Evolutionary conservation across 2,888 invertebrate species (phyloP).

Genomic region (Brassicogethes aeneus): DNA sequence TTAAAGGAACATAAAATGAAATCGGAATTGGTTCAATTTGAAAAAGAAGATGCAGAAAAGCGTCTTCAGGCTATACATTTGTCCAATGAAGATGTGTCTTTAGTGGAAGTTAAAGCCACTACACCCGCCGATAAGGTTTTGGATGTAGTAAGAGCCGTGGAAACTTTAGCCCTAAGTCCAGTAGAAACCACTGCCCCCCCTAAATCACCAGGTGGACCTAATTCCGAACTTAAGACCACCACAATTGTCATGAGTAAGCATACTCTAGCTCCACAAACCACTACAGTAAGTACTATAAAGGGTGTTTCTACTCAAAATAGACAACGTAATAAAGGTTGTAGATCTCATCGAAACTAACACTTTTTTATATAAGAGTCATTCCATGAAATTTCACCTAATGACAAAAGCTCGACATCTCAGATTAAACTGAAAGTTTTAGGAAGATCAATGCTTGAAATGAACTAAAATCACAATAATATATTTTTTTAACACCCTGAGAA

Average conservation of each 20-base stretch:
- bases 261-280: slow-evolving; percentile 67
- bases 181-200: slow-evolving; percentile 51
- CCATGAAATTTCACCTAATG: no score
- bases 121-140: slow-evolving; percentile 76
- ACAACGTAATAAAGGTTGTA: no score
- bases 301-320: no score
- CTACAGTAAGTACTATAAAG: slow-evolving; percentile 49
- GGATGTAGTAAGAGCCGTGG: slow-evolving; percentile 79
- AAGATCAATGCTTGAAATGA: no score
- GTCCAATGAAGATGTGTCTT: slow-evolving; percentile 34
- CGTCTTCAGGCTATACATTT: slow-evolving; percentile 37
- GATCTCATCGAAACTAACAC: no score
- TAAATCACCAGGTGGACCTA: slow-evolving; percentile 62
- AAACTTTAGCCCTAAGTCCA: slow-evolving; percentile 61
- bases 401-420: no score
- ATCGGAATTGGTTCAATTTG: slow-evolving; percentile 66
- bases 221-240: slow-evolving; percentile 64
- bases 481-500: no score
- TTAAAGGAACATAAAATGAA: slow-evolving; percentile 60
- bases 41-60: slow-evolving; percentile 55
- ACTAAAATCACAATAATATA: no score
- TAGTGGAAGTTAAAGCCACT: slow-evolving; percentile 59
- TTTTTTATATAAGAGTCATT: no score
- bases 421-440: no score
- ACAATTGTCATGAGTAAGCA: slow-evolving; percentile 93